phyloP scores from a whole-genome alignment of 2,797 vertebrate species.

The Strix occidentalis region DNA sequence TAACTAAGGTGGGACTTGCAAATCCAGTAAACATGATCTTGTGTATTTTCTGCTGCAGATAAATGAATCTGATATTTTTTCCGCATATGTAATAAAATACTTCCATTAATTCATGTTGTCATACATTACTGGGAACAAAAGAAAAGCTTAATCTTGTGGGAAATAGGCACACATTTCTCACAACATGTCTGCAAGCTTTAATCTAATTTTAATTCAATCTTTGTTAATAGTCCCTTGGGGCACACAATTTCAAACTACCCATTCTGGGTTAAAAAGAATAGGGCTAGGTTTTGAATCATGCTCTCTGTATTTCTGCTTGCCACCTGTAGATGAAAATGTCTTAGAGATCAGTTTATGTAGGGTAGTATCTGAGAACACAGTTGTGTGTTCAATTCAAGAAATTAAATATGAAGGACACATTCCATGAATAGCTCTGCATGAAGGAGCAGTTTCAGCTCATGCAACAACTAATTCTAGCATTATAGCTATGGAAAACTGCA shows the following conservation, averaged over 20 bases:
- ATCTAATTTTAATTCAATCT: constrained; percentile 38
- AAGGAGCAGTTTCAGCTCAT: not conserved
- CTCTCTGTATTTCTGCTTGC: not conserved
- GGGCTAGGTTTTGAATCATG: not conserved
- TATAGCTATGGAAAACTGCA: not conserved
- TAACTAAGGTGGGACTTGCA: not conserved
- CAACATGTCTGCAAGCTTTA: not conserved
- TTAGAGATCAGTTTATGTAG: not conserved
- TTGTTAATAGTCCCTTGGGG: constrained; percentile 12
- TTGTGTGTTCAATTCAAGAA: not conserved
- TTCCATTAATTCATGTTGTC: not conserved
- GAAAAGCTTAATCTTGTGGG: not conserved
- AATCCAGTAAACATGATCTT: not conserved
- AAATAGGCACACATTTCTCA: constrained; percentile 30
- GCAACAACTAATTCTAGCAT: not conserved
- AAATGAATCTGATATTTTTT: not conserved
- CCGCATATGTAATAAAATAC: constrained; percentile 18
- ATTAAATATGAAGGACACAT: not conserved
- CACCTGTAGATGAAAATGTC: not conserved
- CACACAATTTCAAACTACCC: not conserved
- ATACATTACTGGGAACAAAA: not conserved
- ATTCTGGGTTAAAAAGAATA: not conserved
- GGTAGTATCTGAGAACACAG: not conserved
- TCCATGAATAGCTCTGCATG: not conserved
- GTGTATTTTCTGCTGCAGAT: not conserved